Conservation (phyloP, 2,888 invertebrate genomes). For the Spisula solida region DNA sequence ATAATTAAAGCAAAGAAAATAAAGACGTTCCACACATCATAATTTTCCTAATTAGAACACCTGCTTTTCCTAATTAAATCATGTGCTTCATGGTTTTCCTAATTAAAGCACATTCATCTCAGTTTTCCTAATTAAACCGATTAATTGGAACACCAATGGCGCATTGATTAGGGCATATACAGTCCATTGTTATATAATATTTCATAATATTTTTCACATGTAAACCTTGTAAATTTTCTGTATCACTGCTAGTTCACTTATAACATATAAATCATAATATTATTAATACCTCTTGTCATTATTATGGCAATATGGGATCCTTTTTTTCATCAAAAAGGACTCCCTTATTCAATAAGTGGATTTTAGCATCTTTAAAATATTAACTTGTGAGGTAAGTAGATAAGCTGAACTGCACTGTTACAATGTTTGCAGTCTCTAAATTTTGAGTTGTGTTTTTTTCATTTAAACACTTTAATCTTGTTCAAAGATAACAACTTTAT, state of each 20-base stretch:
- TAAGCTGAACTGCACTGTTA: not conserved
- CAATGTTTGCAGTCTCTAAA: not conserved
- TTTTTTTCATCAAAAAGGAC: not conserved
- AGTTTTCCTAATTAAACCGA: too few species aligned
- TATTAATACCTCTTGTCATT: not conserved
- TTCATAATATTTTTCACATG: not conserved
- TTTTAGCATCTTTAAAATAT: not conserved
- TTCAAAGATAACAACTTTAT: constrained; percentile 7
- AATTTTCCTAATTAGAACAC: too few species aligned
- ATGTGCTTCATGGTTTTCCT: too few species aligned
- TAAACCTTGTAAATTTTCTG: not conserved
- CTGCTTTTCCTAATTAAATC: too few species aligned
- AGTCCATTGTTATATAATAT: not conserved
- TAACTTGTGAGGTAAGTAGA: not conserved
- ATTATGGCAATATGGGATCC: not conserved
- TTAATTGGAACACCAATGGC: too few species aligned
- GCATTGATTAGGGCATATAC: too few species aligned
- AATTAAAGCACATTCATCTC: too few species aligned
- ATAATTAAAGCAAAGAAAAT: too few species aligned
- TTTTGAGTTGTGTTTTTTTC: not conserved
- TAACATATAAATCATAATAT: not conserved
- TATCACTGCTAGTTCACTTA: not conserved
- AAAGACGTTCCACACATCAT: too few species aligned
- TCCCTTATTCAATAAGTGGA: not conserved
- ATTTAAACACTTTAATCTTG: not conserved